Conservation (phyloP, 2,888 invertebrate genomes). For the Oxytorus armatus region DNA sequence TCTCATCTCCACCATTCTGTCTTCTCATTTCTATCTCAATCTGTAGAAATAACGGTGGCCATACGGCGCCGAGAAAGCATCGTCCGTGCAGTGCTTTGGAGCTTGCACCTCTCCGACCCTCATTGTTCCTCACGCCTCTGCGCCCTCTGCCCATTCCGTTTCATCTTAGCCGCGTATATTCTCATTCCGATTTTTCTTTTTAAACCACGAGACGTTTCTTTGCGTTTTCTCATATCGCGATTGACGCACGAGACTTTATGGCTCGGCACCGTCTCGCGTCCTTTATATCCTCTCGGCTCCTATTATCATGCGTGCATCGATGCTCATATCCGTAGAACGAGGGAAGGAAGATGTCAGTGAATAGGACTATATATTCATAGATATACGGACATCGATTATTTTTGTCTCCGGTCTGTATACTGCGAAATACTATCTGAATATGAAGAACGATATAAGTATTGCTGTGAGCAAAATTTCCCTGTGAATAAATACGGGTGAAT, state of each 20-base stretch:
- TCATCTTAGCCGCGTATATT: slow-evolving; percentile 71
- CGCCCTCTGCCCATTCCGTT: slow-evolving; percentile 48
- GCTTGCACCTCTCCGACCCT: slow-evolving; percentile 20
- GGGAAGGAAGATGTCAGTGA: slow-evolving; percentile 3
- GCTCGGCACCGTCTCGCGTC: slow-evolving; percentile 72
- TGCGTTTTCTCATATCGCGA: slow-evolving; percentile 73
- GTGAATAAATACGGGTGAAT: no score
- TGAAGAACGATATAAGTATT: neutral
- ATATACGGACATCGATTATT: slow-evolving; percentile 8
- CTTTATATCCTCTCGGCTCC: slow-evolving; percentile 79
- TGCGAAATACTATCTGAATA: no score
- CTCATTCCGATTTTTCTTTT: slow-evolving; percentile 79
- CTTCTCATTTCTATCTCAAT: slow-evolving; percentile 63
- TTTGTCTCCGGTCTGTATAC: neutral
- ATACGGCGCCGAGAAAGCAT: slow-evolving; percentile 41
- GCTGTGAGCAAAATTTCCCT: no score
- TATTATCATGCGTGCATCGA: slow-evolving; percentile 81
- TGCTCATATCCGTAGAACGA: slow-evolving; percentile 59
- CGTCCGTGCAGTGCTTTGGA: slow-evolving; percentile 31
- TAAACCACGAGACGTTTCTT: slow-evolving; percentile 45
- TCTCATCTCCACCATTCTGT: slow-evolving; percentile 29
- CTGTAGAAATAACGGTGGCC: slow-evolving; percentile 57
- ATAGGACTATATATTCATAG: neutral
- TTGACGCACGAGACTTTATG: slow-evolving; percentile 80
- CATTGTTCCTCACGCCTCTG: slow-evolving; percentile 54